Conservation (phyloP, 2,797 vertebrate genomes). For the Onychomys torridus region DNA sequence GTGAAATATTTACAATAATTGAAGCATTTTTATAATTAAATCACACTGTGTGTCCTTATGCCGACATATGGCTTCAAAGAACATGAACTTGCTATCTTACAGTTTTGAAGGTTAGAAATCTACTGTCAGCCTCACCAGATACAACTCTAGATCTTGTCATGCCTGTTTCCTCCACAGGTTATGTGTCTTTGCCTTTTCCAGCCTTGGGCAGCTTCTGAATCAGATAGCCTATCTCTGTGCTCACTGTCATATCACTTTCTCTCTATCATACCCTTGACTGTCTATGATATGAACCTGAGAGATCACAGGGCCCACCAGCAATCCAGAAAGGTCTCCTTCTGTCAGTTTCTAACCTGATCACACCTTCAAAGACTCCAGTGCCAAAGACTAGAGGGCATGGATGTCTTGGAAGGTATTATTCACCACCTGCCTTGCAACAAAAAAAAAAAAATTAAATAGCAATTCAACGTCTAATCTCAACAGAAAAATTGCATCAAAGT, state of each 20-base stretch:
- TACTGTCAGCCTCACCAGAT: neutral
- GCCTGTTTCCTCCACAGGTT: neutral
- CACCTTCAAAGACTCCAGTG: neutral
- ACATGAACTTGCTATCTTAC: neutral
- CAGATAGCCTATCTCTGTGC: neutral
- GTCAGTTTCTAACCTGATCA: neutral
- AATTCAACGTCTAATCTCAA: neutral
- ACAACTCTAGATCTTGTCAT: neutral
- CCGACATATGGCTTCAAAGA: neutral
- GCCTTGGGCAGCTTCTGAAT: neutral
- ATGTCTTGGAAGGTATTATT: neutral
- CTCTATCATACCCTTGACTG: neutral
- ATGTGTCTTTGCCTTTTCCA: neutral
- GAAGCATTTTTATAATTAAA: neutral
- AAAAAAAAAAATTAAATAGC: slow-evolving; percentile 20
- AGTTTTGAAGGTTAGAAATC: neutral
- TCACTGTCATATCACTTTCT: neutral
- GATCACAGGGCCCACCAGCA: neutral
- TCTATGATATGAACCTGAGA: neutral
- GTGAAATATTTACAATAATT: neutral
- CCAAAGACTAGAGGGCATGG: neutral
- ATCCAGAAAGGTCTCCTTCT: neutral
- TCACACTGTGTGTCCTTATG: neutral
- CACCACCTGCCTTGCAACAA: neutral
- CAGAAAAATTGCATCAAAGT: neutral